Evolutionary conservation across 2,797 vertebrate genomes (phyloP).

Genomic region (Linurgus olivaceus): DNA sequence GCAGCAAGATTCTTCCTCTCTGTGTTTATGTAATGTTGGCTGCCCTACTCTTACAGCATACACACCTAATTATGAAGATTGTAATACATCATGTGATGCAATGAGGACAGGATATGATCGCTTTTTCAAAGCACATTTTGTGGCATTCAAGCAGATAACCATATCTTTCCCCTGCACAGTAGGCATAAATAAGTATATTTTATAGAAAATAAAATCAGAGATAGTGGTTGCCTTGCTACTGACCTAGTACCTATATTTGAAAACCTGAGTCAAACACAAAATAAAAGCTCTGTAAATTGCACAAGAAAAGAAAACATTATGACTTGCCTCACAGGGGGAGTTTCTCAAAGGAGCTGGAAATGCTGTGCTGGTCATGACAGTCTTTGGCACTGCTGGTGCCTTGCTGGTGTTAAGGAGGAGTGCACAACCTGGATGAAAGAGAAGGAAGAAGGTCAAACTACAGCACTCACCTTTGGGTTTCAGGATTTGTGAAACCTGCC

Average conservation of each 20-base stretch:
- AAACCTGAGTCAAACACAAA: not conserved
- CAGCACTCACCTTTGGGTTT: not conserved
- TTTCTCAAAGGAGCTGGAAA: slow-evolving; percentile 93
- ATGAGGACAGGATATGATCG: not conserved
- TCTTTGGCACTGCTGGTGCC: slow-evolving; percentile 63
- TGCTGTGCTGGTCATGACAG: slow-evolving; percentile 81
- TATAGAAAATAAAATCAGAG: not conserved
- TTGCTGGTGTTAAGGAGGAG: slow-evolving; percentile 85
- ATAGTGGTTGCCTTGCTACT: not conserved
- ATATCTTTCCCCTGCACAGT: not conserved
- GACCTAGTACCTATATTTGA: not conserved
- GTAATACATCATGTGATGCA: not conserved
- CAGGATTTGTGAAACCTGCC: not conserved
- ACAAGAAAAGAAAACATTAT: not conserved
- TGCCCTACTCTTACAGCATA: not conserved
- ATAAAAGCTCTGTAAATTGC: not conserved
- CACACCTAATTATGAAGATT: not conserved
- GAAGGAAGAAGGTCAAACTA: not conserved
- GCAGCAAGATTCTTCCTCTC: not conserved
- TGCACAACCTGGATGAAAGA: slow-evolving; percentile 74
- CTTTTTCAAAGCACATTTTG: not conserved
- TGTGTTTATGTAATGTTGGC: not conserved
- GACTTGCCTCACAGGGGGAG: slow-evolving; percentile 89
- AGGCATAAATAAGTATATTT: not conserved
- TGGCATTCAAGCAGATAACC: not conserved